Base-by-base conservation (phyloP, 2,888 invertebrate species). In the Clistopyga incitator region DNA sequence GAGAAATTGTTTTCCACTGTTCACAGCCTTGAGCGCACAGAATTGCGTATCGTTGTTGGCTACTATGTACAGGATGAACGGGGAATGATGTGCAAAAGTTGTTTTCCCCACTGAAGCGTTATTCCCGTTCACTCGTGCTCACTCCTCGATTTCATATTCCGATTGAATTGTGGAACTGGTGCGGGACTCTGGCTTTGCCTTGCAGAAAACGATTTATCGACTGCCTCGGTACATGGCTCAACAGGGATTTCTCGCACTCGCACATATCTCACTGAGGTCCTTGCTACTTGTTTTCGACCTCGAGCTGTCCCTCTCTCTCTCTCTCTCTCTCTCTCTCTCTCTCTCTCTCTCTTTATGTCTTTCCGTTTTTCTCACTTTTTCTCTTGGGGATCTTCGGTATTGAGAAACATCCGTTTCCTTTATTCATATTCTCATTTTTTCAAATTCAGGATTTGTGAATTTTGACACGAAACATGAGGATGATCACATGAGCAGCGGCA, bases 181-280 rank as follows among this genome's bases (percentile, higher is more conserved):
- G 78, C 54, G 47, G 45, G 23, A 61, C 34, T 25, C 38, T 52
- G 45, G 59, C 25, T 25, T 20, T 34, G 52, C 72, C 42, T 42
- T n/a, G 81, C 34, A 38, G 70, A 78, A 71, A 79, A 75, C 79
- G 79, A 82, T 82, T 82, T 79, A 82, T 82, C 79, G 82, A 70
- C 70, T 70, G 70, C 74, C 81, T 72, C 72, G 20, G 59, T 52
- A 45, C 50, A 61, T 42, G 18, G 47, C 76, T 64, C 79, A 75
- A 79, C 79, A 79, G 59, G 61, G 74, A 82, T 78, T 82, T 82
- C 77, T 82, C 77, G 67, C 77, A 67, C 59, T 59, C 42, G n/a
- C 68, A n/a, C 71, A 61, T 45, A 4, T 42, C 45, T n/a, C 47
- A 20, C 47, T 29, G 15, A 59, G 15, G 11, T 42, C 50, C 67